Evolutionary conservation across 2,888 invertebrate species (phyloP), one percentile per base, ranked within the genome.

Genomic region (Amphipyra berbera): DNA sequence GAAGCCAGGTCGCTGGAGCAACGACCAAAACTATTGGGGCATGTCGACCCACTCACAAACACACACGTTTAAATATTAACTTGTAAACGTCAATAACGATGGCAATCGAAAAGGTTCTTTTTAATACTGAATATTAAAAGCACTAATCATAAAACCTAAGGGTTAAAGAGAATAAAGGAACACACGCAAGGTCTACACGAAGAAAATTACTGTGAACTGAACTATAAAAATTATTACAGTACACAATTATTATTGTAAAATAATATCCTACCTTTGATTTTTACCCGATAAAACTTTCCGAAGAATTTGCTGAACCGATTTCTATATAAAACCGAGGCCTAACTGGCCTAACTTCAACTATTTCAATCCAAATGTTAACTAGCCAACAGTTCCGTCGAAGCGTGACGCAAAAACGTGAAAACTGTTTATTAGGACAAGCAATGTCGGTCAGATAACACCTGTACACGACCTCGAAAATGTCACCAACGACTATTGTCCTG

Each of bases 391-490:
- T 63, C 30, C 60, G 56, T 6, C 63, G 64, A 73, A 78, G 78
- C 82, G 78, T 81, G 78, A 65, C 75, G 64, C 54, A 52, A 60
- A 60, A 78, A 73, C 73, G 76, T 80, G 79, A 79, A 81, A 81
- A 79, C 64, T 68, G 65, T 68, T 81, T 81, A 87, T 81, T 81
- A 70, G 85, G 81, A 72, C 83, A 81, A 64, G 49, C 58, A 65
- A 83, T 81, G 76, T 82, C 81, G 82, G 86, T 76, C 82, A 82
- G 57, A 71, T 67, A 69, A 61, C 76, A 76, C 76, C 79, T 75
- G 72, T 62, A 15, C 8, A 27, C 61, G 68, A 68, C 69, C 77
- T 76, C 70, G 59, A 55, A 66, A 64, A 61, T 64, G 66, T 66
- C 68, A 78, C 54, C 13, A 42, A 49, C 30, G 21, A 13, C 21